Evolutionary conservation across 2,888 invertebrate species (phyloP).

Genomic region (Thereva unica): DNA sequence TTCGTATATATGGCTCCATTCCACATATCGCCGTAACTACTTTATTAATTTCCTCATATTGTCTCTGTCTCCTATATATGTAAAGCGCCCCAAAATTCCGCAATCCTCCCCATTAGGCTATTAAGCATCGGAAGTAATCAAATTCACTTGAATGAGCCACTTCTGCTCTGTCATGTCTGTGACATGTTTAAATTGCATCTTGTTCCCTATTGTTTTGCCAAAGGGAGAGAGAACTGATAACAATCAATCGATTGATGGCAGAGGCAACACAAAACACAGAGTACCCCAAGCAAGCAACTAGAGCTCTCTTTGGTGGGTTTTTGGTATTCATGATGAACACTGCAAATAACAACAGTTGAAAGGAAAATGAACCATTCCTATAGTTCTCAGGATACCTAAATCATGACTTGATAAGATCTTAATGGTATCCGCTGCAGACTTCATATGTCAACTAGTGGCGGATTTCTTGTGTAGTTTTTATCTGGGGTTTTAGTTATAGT

Average conservation of each 20-base stretch:
- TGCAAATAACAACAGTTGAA: neutral
- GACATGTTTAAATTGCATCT: conserved; percentile 21
- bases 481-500: too few relatives aligned
- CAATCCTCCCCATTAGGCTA: neutral
- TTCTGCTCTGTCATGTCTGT: conserved; percentile 11
- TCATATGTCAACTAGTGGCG: conserved; percentile 18
- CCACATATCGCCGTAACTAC: too few relatives aligned
- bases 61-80: neutral
- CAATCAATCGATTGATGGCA: conserved; percentile 27
- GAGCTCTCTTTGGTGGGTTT: neutral
- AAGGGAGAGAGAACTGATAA: conserved; percentile 5
- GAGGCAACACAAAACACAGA: too few relatives aligned
- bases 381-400: conserved; percentile 29
- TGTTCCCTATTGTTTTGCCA: conserved; percentile 14
- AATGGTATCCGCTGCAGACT: conserved; percentile 16
- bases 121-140: conserved; percentile 26
- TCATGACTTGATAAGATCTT: conserved; percentile 28
- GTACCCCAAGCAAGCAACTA: neutral
- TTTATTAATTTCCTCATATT: neutral
- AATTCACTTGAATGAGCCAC: conserved; percentile 26
- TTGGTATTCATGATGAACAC: neutral
- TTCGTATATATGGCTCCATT: too few relatives aligned
- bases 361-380: conserved; percentile 1
- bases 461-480: too few relatives aligned
- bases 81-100: neutral